Conservation (phyloP, 2,113 vertebrate species). For the Xiphias gladius region DNA sequence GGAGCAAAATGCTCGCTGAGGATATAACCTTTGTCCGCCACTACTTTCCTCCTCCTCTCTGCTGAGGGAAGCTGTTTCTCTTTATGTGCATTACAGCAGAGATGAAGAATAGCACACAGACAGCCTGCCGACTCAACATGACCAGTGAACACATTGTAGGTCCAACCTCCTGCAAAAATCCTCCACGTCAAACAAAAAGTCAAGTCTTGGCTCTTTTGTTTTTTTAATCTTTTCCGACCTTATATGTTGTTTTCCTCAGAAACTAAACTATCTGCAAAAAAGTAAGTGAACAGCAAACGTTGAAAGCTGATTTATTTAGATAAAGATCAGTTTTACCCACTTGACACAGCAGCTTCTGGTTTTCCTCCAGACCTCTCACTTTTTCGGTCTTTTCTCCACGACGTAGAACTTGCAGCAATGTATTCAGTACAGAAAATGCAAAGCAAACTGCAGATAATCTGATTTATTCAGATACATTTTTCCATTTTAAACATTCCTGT, state of each 20-base stretch:
- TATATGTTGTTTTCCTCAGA: not conserved
- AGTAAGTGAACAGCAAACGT: not conserved
- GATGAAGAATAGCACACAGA: constrained; percentile 36
- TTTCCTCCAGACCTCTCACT: not conserved
- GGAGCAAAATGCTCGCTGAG: constrained; percentile 16
- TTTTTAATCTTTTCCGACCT: constrained; percentile 17
- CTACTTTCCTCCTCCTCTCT: constrained; percentile 11
- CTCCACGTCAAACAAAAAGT: not conserved
- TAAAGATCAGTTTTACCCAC: not conserved
- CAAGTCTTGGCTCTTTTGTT: not conserved
- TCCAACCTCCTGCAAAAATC: not conserved
- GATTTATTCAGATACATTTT: not conserved
- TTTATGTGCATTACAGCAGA: constrained; percentile 54
- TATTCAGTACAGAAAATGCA: not conserved
- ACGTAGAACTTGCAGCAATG: too few relatives aligned
- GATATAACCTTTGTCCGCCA: constrained; percentile 41
- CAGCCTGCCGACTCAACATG: constrained; percentile 44
- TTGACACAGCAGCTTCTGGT: not conserved
- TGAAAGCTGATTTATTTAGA: not conserved
- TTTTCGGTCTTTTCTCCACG: not conserved
- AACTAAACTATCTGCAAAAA: constrained; percentile 11
- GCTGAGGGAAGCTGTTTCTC: constrained; percentile 61
- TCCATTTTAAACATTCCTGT: not conserved
- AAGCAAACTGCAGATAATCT: not conserved
- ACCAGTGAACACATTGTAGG: constrained; percentile 33